Conservation (phyloP, 2,888 invertebrate genomes). For the Drosophila birchii region DNA sequence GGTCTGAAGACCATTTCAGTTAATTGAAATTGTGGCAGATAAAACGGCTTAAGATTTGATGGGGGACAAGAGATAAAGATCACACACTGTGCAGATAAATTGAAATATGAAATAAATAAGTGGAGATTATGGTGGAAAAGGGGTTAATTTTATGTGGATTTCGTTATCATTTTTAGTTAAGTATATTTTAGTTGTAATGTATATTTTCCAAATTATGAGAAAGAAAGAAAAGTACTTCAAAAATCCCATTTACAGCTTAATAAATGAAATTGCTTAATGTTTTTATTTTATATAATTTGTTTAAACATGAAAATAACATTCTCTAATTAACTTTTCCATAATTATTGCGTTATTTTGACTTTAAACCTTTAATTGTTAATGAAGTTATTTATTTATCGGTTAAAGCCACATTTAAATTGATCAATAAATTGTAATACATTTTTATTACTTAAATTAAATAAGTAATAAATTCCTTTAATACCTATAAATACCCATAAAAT, state of each 20-base stretch:
- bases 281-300: too few species aligned
- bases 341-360: too few species aligned
- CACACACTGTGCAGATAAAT: slow-evolving; percentile 5
- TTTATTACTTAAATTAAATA: not conserved
- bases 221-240: too few species aligned
- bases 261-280: too few species aligned
- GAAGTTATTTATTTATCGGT: too few species aligned
- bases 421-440: not conserved
- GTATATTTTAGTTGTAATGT: not conserved
- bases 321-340: too few species aligned
- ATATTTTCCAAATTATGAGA: too few species aligned
- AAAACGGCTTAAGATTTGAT: slow-evolving; percentile 30
- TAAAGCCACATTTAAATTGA: not conserved
- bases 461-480: not conserved
- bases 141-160: not conserved
- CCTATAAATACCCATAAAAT: not conserved
- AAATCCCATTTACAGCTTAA: not conserved
- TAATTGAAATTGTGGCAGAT: slow-evolving; percentile 62
- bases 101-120: slow-evolving; percentile 14
- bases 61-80: slow-evolving; percentile 13
- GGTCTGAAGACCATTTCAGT: slow-evolving; percentile 35
- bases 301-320: too few species aligned
- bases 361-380: too few species aligned
- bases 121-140: not conserved
- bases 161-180: not conserved